These are phyloP conservation scores for Myotis brandtii DNA, from an alignment of 2,113 vertebrate genomes.

Conservation along the genomic window DNA sequence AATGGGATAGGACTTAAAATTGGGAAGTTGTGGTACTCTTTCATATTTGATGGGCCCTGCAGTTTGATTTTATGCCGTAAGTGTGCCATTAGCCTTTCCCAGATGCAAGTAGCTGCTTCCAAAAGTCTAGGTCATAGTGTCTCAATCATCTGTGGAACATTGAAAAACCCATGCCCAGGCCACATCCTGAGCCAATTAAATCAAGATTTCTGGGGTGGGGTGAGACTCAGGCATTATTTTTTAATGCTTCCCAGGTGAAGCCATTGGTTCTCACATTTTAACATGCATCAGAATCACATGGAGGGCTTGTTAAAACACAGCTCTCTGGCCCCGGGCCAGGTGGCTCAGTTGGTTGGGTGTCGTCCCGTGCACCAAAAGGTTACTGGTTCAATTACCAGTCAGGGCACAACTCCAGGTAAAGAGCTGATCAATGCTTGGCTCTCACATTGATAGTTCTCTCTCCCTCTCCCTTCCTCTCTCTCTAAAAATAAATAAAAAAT, in stretches of 20 bases:
- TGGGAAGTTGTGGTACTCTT: not conserved
- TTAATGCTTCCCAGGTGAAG: not conserved
- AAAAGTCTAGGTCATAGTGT: not conserved
- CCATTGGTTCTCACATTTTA: not conserved
- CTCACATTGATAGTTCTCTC: not conserved
- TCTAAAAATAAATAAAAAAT: not conserved
- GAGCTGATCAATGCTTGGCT: not conserved
- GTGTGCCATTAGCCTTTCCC: not conserved
- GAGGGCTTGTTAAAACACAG: not conserved
- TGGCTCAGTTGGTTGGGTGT: not conserved
- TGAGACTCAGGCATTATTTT: not conserved
- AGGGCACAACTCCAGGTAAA: not conserved
- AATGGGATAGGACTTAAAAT: not conserved
- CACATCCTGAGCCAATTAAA: not conserved
- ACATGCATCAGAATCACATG: not conserved
- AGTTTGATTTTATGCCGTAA: not conserved
- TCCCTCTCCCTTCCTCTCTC: not conserved
- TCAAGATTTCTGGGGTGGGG: not conserved
- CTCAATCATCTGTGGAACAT: not conserved
- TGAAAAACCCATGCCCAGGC: not conserved
- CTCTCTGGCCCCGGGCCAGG: not conserved
- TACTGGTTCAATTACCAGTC: not conserved
- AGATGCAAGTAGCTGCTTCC: not conserved
- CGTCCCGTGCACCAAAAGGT: not conserved
- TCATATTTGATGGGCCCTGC: not conserved